phyloP scores from a whole-genome alignment of 2,888 invertebrate genomes.

The Parascotia fuliginaria region DNA sequence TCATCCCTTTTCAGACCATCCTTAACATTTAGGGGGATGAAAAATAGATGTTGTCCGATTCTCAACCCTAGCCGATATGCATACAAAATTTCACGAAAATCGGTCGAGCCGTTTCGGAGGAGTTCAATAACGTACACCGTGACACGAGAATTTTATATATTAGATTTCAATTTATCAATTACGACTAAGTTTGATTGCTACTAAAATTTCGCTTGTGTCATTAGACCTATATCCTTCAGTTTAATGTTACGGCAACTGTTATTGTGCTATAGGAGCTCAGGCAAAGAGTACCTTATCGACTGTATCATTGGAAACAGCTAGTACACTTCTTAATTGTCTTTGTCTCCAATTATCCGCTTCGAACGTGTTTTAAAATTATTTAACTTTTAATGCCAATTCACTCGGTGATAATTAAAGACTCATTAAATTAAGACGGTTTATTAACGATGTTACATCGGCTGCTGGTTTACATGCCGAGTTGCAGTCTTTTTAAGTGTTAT shows the following conservation, averaged over 20 bases:
- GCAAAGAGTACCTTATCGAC: slow-evolving; percentile 39
- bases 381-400: slow-evolving; percentile 29
- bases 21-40: no score
- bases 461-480: not conserved
- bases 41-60: no score
- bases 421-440: slow-evolving; percentile 32
- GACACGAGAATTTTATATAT: no score
- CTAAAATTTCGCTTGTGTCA: not conserved
- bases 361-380: slow-evolving; percentile 38
- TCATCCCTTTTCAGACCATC: no score
- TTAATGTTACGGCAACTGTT: slow-evolving; percentile 10
- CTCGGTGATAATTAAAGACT: slow-evolving; percentile 27
- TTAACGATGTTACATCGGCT: slow-evolving; percentile 15
- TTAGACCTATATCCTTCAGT: not conserved
- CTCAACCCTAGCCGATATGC: no score
- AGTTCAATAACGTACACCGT: no score
- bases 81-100: no score
- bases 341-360: slow-evolving; percentile 48
- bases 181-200: not conserved
- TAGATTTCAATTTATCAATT: no score
- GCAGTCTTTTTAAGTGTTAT: not conserved
- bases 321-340: slow-evolving; percentile 48
- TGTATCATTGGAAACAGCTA: slow-evolving; percentile 40
- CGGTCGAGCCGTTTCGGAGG: no score
- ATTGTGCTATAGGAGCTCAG: slow-evolving; percentile 23